Conservation (phyloP, 2,888 invertebrate species). For the Chirona hameri region DNA sequence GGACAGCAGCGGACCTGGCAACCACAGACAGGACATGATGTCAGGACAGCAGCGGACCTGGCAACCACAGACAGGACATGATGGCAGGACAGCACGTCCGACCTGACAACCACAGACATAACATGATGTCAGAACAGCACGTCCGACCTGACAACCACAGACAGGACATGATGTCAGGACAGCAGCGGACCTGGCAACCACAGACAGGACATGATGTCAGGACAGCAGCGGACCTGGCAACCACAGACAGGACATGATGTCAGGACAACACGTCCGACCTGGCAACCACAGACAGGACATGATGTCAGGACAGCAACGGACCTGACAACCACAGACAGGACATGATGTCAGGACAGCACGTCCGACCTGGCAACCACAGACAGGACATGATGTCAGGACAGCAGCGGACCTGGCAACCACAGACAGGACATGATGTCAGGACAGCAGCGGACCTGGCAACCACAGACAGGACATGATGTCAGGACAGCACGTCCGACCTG, state of each 20-base stretch:
- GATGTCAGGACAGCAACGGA: no score
- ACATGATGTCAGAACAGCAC: conserved; percentile 46
- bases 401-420: conserved; percentile 28
- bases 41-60: no score
- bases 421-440: background rate
- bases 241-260: no score
- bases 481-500: conserved; percentile 52
- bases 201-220: background rate
- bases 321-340: no score
- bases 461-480: no score
- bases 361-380: conserved; percentile 43
- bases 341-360: conserved; percentile 52
- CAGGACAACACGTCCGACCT: conserved; percentile 53
- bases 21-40: background rate
- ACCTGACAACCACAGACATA: background rate
- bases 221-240: no score
- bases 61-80: no score
- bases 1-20: conserved; percentile 27
- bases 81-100: conserved; percentile 53
- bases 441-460: no score
- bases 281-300: background rate
- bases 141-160: conserved; percentile 43
- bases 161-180: background rate
- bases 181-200: conserved; percentile 28
- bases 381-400: background rate